These are phyloP conservation scores for Dryobotodes eremita DNA, from an alignment of 2,888 invertebrate genomes.

Conservation along the genomic window DNA sequence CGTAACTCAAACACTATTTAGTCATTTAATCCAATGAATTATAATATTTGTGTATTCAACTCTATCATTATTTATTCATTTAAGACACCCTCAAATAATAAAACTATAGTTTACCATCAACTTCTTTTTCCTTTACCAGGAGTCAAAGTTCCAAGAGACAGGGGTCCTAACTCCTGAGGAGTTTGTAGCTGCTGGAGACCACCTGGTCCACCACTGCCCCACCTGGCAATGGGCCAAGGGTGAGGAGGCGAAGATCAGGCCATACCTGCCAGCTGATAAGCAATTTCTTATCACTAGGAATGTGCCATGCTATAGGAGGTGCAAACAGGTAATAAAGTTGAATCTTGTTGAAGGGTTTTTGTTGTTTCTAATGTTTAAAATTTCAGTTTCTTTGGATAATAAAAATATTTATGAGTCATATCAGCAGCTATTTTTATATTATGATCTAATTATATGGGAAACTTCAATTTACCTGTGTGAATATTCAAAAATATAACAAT, in stretches of 20 bases:
- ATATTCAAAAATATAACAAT: background rate
- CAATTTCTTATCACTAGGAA: conserved; percentile 99
- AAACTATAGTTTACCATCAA: background rate
- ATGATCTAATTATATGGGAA: background rate
- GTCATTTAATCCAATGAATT: conserved; percentile 13
- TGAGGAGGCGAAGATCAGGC: conserved; percentile 96
- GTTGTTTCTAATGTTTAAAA: background rate
- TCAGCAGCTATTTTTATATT: background rate
- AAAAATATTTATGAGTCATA: background rate
- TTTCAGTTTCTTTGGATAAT: background rate
- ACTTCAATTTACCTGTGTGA: background rate
- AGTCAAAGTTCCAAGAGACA: conserved; percentile 99
- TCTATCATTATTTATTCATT: background rate
- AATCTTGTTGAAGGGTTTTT: background rate
- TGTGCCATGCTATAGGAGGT: conserved; percentile 98
- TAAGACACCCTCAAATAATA: background rate
- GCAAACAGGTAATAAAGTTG: conserved; percentile 93
- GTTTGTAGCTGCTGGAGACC: conserved; percentile 99
- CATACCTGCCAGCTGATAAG: conserved; percentile 98
- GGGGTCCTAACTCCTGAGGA: conserved; percentile 99
- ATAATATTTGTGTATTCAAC: conserved; percentile 7
- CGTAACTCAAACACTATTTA: conserved; percentile 19
- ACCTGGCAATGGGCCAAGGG: conserved; percentile 99
- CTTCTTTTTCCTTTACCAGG: conserved; percentile 88
- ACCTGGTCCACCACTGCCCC: conserved; percentile 99